These are phyloP conservation scores for Mola mola DNA, from an alignment of 2,113 vertebrate species.

Conservation along the genomic window DNA sequence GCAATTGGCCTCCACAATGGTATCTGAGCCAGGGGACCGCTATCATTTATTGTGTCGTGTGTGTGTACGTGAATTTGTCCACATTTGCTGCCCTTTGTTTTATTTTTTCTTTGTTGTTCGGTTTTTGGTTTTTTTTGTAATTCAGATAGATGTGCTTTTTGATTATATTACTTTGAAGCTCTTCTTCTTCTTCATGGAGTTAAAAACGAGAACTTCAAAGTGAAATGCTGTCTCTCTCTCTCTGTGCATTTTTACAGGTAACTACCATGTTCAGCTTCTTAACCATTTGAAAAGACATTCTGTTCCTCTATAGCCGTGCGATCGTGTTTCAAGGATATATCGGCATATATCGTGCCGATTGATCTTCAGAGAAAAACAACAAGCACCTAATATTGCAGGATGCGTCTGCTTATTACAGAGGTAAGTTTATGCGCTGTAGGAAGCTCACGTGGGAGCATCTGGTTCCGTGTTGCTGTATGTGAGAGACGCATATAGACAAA, in stretches of 20 bases:
- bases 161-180: slow-evolving; percentile 20
- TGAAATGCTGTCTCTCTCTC: background rate
- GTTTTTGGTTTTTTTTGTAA: too few relatives aligned
- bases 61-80: background rate
- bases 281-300: too few relatives aligned
- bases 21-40: background rate
- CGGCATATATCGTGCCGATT: too few relatives aligned
- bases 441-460: slow-evolving; percentile 49
- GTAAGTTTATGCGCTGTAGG: slow-evolving; percentile 23
- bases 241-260: slow-evolving; percentile 5
- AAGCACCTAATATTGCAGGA: slow-evolving; percentile 9
- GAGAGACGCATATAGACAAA: slow-evolving; percentile 36
- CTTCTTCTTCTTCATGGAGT: too few relatives aligned
- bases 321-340: too few relatives aligned
- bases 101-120: slow-evolving; percentile 17
- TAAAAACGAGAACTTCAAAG: too few relatives aligned
- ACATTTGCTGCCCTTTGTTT: background rate
- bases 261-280: background rate
- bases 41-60: slow-evolving; percentile 15
- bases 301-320: too few relatives aligned
- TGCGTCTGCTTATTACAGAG: slow-evolving; percentile 46
- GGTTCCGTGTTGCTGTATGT: slow-evolving; percentile 38
- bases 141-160: too few relatives aligned
- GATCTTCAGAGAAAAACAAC: slow-evolving; percentile 26
- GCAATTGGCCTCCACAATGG: slow-evolving; percentile 34